Evolutionary conservation across 1,140 invertebrate species (phyloP).

Genomic region (Drosophila guanche): DNA sequence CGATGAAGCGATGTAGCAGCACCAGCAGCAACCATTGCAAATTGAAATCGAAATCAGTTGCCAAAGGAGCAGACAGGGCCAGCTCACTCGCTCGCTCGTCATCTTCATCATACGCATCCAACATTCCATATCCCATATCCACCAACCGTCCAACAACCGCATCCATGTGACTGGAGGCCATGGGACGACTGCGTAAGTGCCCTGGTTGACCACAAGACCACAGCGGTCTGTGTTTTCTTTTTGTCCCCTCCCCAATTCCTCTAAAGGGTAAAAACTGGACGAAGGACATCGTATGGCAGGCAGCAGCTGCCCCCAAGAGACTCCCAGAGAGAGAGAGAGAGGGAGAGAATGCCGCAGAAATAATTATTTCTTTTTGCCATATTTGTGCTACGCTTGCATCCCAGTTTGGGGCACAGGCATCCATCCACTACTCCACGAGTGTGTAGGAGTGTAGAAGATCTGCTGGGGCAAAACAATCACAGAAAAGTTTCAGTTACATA

Average conservation of each 20-base stretch:
- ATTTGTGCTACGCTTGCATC: slow-evolving; percentile 38
- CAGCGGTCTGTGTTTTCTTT: slow-evolving; percentile 55
- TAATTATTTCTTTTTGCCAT: slow-evolving; percentile 78
- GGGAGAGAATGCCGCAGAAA: slow-evolving; percentile 72
- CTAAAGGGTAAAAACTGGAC: slow-evolving; percentile 56
- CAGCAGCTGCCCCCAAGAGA: slow-evolving; percentile 52
- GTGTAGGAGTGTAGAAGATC: slow-evolving; percentile 31
- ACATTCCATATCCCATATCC: slow-evolving; percentile 27
- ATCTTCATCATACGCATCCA: slow-evolving; percentile 49
- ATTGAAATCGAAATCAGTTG: slow-evolving; percentile 82
- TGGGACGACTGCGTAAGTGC: slow-evolving; percentile 67
- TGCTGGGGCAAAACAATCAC: slow-evolving; percentile 27
- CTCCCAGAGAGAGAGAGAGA: slow-evolving; percentile 50
- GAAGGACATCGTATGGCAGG: slow-evolving; percentile 32
- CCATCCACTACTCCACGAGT: slow-evolving; percentile 17
- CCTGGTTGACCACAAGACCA: slow-evolving; percentile 68
- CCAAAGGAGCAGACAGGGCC: slow-evolving; percentile 35
- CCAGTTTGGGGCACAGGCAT: slow-evolving; percentile 33
- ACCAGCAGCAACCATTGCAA: slow-evolving; percentile 58
- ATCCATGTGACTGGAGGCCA: slow-evolving; percentile 49
- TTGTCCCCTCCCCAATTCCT: slow-evolving; percentile 40
- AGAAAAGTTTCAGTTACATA: slow-evolving; percentile 20
- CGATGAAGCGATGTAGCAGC: slow-evolving; percentile 33
- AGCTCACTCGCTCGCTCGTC: slow-evolving; percentile 12
- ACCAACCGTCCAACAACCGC: slow-evolving; percentile 31